Base-by-base conservation (phyloP, 30 jellyfish, hydroid and myxozoan species). In the Chrysaora quinquecirrha region DNA sequence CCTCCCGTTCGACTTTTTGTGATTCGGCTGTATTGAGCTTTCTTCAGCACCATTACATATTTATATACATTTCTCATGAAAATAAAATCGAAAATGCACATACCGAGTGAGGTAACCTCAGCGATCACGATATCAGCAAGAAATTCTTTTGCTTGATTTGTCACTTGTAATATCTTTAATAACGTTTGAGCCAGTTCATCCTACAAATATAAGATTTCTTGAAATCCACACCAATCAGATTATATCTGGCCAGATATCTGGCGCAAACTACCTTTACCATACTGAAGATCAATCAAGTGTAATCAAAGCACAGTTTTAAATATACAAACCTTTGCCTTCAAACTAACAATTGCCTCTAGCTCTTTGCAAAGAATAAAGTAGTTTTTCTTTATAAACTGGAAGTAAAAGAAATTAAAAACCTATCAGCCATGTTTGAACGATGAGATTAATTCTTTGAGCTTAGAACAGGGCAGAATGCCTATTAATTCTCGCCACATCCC, bases 161-260 rank as follows among this genome's bases (percentile, higher is more conserved):
- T 82, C 18, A 86, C 97, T 38, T 90, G 97, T n/a, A 90, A 79
- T 14, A 90, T 75, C 72, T 88, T 90, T 34, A 90, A 34, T 34
- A 90, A 38, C 30, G 97, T 90, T 56, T 90, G 97, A n/a, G 97
- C 97, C 9, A 90, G 77, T 50, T 80, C 87, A 54, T 90, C 97
- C 89, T 84, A 43, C 1, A 49, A 30, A 56, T 4, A 38, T 6
- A 7, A 12, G 58, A 2, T n/a, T n/a, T n/a, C n/a, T n/a, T n/a
- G 24, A 12, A 30, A 2, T n/a, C n/a, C n/a, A n/a, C n/a, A n/a
- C n/a, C n/a, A n/a, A n/a, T n/a, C n/a, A n/a, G n/a, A n/a, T n/a
- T n/a, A n/a, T n/a, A n/a, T n/a, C n/a, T n/a, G n/a, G n/a, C n/a
- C n/a, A n/a, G n/a, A n/a, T n/a, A n/a, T n/a, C n/a, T n/a, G n/a